Evolutionary conservation across 2,888 invertebrate genomes (phyloP).

Genomic region (Chymomyza fuscimana): DNA sequence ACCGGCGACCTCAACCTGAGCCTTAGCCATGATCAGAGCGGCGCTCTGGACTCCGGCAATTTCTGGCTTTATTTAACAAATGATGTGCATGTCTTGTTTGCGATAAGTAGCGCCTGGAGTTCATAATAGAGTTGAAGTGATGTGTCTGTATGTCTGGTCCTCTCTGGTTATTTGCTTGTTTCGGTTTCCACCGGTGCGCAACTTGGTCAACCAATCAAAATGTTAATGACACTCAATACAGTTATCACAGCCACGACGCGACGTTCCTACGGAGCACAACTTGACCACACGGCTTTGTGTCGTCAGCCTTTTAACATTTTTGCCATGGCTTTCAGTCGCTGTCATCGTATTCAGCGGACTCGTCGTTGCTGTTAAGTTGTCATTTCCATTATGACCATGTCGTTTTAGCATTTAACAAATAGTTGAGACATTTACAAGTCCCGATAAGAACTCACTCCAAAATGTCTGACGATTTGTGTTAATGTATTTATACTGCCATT

Average conservation of each 20-base stretch:
- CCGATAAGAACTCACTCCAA: constrained; percentile 57
- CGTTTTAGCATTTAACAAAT: constrained; percentile 78
- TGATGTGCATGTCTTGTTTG: constrained; percentile 64
- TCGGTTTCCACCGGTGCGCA: constrained; percentile 2
- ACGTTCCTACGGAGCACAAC: background rate
- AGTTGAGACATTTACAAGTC: constrained; percentile 78
- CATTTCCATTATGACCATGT: constrained; percentile 77
- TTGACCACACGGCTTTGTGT: constrained; percentile 13
- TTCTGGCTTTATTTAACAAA: constrained; percentile 65
- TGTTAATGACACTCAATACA: constrained; percentile 80
- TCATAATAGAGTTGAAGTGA: constrained; percentile 46
- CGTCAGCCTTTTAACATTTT: constrained; percentile 13
- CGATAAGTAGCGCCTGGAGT: constrained; percentile 54
- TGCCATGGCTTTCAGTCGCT: constrained; percentile 13
- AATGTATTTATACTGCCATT: constrained; percentile 52
- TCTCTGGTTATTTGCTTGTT: constrained; percentile 23
- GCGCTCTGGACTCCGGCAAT: constrained; percentile 20
- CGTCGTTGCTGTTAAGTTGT: constrained; percentile 69
- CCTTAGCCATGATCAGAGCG: background rate
- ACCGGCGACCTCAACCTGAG: background rate
- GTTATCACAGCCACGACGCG: constrained; percentile 60
- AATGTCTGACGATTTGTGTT: constrained; percentile 53
- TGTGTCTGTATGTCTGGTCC: background rate
- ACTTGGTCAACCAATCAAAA: constrained; percentile 69
- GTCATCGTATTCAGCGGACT: constrained; percentile 25